Evolutionary conservation across 1,140 invertebrate species (phyloP), one percentile per base, ranked within the genome.

Genomic region (Aphelenchoides avenae): DNA sequence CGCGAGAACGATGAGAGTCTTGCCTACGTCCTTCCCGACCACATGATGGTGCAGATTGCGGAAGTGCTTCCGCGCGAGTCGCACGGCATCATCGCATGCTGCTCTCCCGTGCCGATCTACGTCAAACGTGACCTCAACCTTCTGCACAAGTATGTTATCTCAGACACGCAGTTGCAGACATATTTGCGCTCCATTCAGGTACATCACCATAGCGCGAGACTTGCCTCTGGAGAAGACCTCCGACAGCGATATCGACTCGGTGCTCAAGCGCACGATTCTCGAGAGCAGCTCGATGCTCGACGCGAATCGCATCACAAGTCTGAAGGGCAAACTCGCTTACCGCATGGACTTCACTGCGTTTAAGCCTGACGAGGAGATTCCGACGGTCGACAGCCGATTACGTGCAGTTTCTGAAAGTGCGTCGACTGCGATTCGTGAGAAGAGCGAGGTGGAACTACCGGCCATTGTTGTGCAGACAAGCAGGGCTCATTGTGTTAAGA

Each of bases 1-100:
- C 80, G 93, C 37, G 71, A 83, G 37, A 85, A 92, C 73, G 94
- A 99, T 79, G 94, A 99, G 77, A 94, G 91, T 75, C 80, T 54
- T 73, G 87, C 87, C 18, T 97, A 90, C 77, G 86, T 97, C 29
- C 78, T 98, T 52, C 91, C 92, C 0, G 93, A 92, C 79, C 89
- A 96, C 74, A 94, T 94, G 89, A 70, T 98, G 75, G 74, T 96
- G 22, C 84, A 89, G 67, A 89, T 97, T 47, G 85, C 88, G 3
- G 88, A 94, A 74, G 83, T 84, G n/a, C 76, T 97, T 40, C 94
- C 94, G 0, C 82, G 89, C 40, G 92, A 97, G 80, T 85, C 88
- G 80, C 88, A 93, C 76, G 91, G 91, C 4, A 87, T 98, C 51
- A 73, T 91, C 22, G 89, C 91, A 0, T 91, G 89, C 69, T 97